These are phyloP conservation scores for Formica selysi DNA, from an alignment of 1,140 invertebrate species.

Conservation along the genomic window DNA sequence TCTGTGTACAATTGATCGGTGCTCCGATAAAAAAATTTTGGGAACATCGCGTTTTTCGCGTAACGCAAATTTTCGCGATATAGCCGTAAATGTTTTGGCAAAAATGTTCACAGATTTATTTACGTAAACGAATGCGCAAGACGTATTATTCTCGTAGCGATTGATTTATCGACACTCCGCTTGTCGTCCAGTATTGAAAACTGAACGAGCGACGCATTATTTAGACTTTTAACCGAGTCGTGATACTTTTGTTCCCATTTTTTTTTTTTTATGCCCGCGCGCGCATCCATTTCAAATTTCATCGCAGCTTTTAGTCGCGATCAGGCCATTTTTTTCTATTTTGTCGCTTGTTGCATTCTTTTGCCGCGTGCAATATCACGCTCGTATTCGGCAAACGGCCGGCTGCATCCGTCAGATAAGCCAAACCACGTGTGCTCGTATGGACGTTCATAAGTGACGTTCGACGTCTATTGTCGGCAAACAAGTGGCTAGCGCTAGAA, in stretches of 20 bases:
- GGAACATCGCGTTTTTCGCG: background rate
- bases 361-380: slow-evolving; percentile 48
- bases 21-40: background rate
- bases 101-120: slow-evolving; percentile 44
- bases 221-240: slow-evolving; percentile 33
- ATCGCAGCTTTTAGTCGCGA: slow-evolving; percentile 40
- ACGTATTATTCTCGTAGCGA: slow-evolving; percentile 9
- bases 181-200: slow-evolving; percentile 26
- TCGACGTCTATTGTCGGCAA: slow-evolving; percentile 46
- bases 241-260: background rate
- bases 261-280: background rate
- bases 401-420: slow-evolving; percentile 58
- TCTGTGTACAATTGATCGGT: too few species aligned
- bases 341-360: slow-evolving; percentile 53
- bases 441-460: slow-evolving; percentile 40
- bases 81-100: background rate
- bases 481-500: slow-evolving; percentile 40
- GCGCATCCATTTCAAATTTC: slow-evolving; percentile 50
- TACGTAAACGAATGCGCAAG: slow-evolving; percentile 53
- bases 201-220: slow-evolving; percentile 9
- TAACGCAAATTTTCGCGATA: background rate
- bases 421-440: slow-evolving; percentile 52
- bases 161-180: slow-evolving; percentile 20
- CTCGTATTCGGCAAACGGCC: slow-evolving; percentile 35
- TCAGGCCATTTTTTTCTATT: slow-evolving; percentile 43